Evolutionary conservation across 2,888 invertebrate genomes (phyloP).

Genomic region (Ephialtes manifestator): DNA sequence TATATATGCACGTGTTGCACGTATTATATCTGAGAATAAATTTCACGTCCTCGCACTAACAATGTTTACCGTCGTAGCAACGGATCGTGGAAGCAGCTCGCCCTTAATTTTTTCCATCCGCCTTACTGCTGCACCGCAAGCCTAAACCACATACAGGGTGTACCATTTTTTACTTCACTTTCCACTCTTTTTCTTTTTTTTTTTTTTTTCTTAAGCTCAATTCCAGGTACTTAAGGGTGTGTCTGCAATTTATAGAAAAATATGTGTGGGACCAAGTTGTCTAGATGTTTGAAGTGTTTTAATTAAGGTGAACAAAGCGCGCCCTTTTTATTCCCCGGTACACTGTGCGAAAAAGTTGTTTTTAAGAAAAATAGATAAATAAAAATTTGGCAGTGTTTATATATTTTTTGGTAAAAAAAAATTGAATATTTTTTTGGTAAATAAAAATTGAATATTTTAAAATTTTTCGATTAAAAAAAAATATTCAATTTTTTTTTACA

Average conservation of each 20-base stretch:
- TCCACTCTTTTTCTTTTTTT: not conserved
- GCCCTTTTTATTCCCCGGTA: no score
- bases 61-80: constrained; percentile 40
- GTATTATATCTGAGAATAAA: constrained; percentile 43
- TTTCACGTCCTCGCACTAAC: constrained; percentile 32
- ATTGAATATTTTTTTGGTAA: no score
- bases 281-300: no score
- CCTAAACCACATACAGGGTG: not conserved
- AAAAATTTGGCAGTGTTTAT: no score
- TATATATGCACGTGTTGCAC: constrained; percentile 1
- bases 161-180: not conserved
- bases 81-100: constrained; percentile 8
- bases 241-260: not conserved
- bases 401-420: no score
- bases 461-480: no score
- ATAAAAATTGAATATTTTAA: no score
- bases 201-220: not conserved
- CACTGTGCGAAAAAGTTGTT: no score
- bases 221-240: not conserved
- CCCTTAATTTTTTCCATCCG: constrained; percentile 27
- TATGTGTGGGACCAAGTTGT: not conserved
- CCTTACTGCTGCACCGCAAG: not conserved
- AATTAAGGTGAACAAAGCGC: no score
- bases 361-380: no score
- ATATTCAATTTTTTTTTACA: no score